Evolutionary conservation across 1,140 invertebrate species (phyloP).

Genomic region (Brachionus manjavacas): DNA sequence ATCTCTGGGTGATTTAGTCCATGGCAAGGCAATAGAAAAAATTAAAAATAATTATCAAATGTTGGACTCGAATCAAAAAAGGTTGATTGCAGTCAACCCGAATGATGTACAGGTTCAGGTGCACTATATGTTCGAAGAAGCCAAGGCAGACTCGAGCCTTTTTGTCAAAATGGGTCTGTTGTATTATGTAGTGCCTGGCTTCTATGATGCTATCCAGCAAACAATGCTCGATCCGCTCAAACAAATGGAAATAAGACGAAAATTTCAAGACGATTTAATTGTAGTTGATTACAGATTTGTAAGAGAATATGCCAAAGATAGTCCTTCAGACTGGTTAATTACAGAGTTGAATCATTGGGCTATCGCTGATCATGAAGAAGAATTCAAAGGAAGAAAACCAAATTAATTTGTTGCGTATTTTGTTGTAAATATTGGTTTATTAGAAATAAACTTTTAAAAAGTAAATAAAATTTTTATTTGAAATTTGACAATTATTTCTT

Average conservation of each 20-base stretch:
- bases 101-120: slow-evolving; percentile 34
- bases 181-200: slow-evolving; percentile 30
- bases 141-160: slow-evolving; percentile 3
- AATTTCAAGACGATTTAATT: slow-evolving; percentile 30
- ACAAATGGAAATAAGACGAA: slow-evolving; percentile 17
- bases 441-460: background rate
- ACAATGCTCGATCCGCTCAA: background rate
- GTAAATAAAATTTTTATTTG: background rate
- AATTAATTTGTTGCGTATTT: background rate
- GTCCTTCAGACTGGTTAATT: background rate
- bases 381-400: slow-evolving; percentile 1
- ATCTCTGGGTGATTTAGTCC: background rate
- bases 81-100: background rate
- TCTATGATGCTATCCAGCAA: slow-evolving; percentile 15
- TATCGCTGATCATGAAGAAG: slow-evolving; percentile 31
- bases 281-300: slow-evolving; percentile 42
- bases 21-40: background rate
- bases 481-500: too few relatives aligned
- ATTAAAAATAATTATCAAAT: slow-evolving; percentile 24
- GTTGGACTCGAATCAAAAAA: background rate
- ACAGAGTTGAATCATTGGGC: slow-evolving; percentile 37
- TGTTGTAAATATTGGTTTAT: background rate
- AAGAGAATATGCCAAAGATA: background rate
- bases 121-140: slow-evolving; percentile 18
- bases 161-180: slow-evolving; percentile 33